Conservation (phyloP, 2,797 vertebrate genomes). For the Gallinago nigripennis region DNA sequence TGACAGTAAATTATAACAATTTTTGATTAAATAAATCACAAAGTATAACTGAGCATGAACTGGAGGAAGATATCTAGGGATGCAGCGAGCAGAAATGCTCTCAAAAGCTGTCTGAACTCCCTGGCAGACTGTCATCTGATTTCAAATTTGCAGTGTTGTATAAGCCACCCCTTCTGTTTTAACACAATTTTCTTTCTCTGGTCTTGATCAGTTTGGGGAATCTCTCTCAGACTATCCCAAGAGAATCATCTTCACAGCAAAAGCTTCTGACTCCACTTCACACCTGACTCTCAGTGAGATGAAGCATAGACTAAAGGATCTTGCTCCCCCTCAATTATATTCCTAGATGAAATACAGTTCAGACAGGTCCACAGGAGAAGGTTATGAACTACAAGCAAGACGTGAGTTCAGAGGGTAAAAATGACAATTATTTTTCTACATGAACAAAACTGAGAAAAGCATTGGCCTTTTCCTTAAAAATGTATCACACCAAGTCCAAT, state of each 20-base stretch:
- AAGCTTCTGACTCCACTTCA: slow-evolving; percentile 15
- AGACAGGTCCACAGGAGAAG: neutral
- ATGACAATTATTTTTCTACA: slow-evolving; percentile 29
- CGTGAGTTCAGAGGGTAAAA: slow-evolving; percentile 15
- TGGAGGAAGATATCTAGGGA: neutral
- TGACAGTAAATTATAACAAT: neutral
- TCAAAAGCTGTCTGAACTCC: neutral
- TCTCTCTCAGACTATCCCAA: neutral
- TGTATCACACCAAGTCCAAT: neutral
- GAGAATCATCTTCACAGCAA: neutral
- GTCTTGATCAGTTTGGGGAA: neutral
- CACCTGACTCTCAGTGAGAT: slow-evolving; percentile 17
- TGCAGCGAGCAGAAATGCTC: neutral
- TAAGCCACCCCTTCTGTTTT: neutral
- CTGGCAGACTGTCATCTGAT: neutral
- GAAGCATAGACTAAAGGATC: slow-evolving; percentile 1
- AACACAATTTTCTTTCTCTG: slow-evolving; percentile 14
- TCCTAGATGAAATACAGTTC: neutral
- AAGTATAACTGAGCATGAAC: neutral
- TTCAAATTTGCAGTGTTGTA: neutral
- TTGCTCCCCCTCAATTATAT: neutral
- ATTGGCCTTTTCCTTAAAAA: slow-evolving; percentile 8
- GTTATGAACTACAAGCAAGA: slow-evolving; percentile 21
- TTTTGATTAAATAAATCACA: neutral
- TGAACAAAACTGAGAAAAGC: neutral